Evolutionary conservation across 2,888 invertebrate genomes (phyloP), one percentile per base, ranked within the genome.

Genomic region (Drosophila vallismaia): DNA sequence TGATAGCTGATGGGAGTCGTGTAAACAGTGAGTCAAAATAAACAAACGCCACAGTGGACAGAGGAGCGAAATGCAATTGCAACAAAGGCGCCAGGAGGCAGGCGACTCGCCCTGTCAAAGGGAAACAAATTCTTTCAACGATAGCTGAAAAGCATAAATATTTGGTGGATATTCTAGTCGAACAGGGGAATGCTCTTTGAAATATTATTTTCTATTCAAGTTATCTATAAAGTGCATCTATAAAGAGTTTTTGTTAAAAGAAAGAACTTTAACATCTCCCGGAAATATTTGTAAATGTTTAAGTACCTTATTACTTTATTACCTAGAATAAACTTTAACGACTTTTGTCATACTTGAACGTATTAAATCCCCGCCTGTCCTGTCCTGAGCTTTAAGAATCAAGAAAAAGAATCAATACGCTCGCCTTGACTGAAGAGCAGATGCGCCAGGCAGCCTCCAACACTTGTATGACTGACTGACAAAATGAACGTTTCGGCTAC

Each of bases 381-480:
- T 36, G 5, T 36, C 12, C n/a, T 36, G n/a, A 12, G 36, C n/a
- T 36, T 36, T 12, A 12, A 5, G 5, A n/a, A 19, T 19, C 19
- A 19, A n/a, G 0, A 36, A 12, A 12, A 51, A 26, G 68, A 63
- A 68, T 45, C 63, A 24, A 63, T 68, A 66, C 10, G 28, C 48
- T 33, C 36, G 24, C 36, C 33, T 12, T 36, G 50, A 28, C 28
- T 29, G 8, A 26, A 51, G 50, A 51, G 54, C 51, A 52, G 38
- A 48, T 10, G 38, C 40, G 53, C 48, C 54, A 54, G 45, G 48
- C 38, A 44, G 29, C 44, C 64, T 71, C 53, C 53, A 38, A 38
- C 19, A 51, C 67, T 76, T 73, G 86, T 86, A 79, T 82, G 88
- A 83, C 73, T 88, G 86, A 88, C 84, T 86, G 86, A 80, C 88